Base-by-base conservation (phyloP, 2,888 invertebrate genomes). In the Spodoptera littoralis region DNA sequence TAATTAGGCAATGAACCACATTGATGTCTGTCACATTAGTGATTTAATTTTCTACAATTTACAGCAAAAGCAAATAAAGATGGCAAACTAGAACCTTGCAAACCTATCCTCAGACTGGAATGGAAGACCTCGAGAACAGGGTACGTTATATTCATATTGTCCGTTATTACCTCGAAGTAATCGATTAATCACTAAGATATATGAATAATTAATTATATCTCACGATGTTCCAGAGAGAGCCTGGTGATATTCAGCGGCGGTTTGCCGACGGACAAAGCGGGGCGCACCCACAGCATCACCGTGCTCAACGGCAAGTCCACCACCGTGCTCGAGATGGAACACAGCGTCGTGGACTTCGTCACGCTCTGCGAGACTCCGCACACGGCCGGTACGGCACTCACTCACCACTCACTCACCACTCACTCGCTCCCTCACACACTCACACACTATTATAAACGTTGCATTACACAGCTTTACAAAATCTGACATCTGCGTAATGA, bases 321-420 rank as follows among this genome's bases (percentile, higher is more conserved):
- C 77, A 99, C 99, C 41, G 99, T 99, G 70, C 96, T 99, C 85
- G 99, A 99, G 96, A 99, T 99, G 99, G 99, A 99, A 90, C 98
- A 99, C 95, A 97, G 97, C 87, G 99, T 99, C 71, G 96, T 99
- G 72, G 99, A 99, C 96, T 99, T 99, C 95, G 97, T 99, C 86
- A 98, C 98, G 65, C 96, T 99, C 64, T 99, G 99, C 94, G 98
- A 99, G 92, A 98, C 98, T 80, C 99, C 99, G 24, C 99, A 98
- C 96, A 96, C 97, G 71, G 98, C 98, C 89, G 98, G 98, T 98
- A n/a, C 64, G 22, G n/a, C 12, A 11, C 11, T 12, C 22, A 22
- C 8, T 4, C 27, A 5, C 27, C 27, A 27, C 27, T 27, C 27
- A 5, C 27, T n/a, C n/a, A n/a, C n/a, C 1, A 5, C 3, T 3